phyloP scores from a whole-genome alignment of 2,113 vertebrate genomes.

The Rhineura floridana region DNA sequence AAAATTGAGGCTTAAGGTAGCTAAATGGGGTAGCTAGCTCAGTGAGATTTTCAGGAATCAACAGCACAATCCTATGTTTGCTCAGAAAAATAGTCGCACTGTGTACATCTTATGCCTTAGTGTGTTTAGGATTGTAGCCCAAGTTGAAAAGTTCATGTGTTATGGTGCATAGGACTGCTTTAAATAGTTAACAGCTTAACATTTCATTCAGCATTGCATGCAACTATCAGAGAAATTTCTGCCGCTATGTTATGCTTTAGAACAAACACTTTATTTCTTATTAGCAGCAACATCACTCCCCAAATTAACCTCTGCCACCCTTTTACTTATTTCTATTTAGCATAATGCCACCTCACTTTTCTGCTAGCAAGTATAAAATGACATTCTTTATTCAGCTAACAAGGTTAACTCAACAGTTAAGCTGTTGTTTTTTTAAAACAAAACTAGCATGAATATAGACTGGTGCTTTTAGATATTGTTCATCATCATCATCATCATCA shows the following conservation, averaged over 20 bases:
- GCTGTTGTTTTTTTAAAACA: neutral
- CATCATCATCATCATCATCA: neutral
- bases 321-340: fast-evolving
- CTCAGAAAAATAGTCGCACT: neutral
- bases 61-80: neutral
- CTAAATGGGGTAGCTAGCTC: neutral
- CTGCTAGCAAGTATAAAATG: fast-evolving
- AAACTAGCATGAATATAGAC: neutral
- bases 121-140: neutral
- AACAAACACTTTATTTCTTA: neutral
- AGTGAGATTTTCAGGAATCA: neutral
- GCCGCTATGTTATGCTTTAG: neutral
- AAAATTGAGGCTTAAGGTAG: neutral
- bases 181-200: neutral
- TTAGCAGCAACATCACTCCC: neutral
- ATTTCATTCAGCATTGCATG: neutral
- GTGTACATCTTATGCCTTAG: neutral
- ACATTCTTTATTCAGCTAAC: neutral
- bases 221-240: neutral
- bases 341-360: neutral
- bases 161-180: neutral
- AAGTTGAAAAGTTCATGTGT: neutral
- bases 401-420: neutral
- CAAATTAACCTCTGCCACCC: neutral
- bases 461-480: neutral